These are phyloP conservation scores for Drosophila trapezifrons DNA, from an alignment of 1,140 invertebrate species.

Conservation along the genomic window DNA sequence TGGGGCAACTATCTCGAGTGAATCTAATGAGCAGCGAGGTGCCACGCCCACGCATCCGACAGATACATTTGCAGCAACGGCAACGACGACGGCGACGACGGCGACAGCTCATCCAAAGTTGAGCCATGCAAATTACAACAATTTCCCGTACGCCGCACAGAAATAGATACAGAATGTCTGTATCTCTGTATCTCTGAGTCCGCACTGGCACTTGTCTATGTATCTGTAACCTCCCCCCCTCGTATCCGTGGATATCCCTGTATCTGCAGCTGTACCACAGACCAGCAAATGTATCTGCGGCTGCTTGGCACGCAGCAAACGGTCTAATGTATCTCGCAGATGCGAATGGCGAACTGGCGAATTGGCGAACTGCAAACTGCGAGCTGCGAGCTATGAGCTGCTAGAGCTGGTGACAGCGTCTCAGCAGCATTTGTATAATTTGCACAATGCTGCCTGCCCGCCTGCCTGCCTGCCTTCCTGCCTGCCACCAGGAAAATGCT, in stretches of 20 bases:
- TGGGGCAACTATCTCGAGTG: conserved; percentile 35
- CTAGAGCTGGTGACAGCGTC: conserved; percentile 63
- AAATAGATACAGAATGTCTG: conserved; percentile 73
- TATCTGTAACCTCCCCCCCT: conserved; percentile 4
- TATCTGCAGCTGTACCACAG: conserved; percentile 20
- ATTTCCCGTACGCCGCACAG: conserved; percentile 71
- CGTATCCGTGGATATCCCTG: conserved; percentile 11
- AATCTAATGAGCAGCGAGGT: conserved; percentile 50
- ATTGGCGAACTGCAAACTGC: conserved; percentile 9
- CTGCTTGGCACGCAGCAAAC: conserved; percentile 51
- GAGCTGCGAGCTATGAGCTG: conserved; percentile 21
- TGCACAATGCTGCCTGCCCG: conserved; percentile 54
- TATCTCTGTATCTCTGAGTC: conserved; percentile 15
- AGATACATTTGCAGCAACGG: conserved; percentile 33
- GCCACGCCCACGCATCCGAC: conserved; percentile 51
- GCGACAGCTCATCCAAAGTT: conserved; percentile 53
- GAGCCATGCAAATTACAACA: conserved; percentile 78
- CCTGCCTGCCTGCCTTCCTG: neutral
- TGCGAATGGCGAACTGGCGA: conserved; percentile 17
- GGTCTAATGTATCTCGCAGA: conserved; percentile 72
- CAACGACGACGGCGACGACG: conserved; percentile 1
- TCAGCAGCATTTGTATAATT: conserved; percentile 70
- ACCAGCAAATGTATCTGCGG: conserved; percentile 29
- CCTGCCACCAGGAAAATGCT: conserved; percentile 63
- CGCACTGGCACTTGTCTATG: conserved; percentile 22